Conservation (phyloP, 2,888 invertebrate genomes). For the Drosophila atroscutellata region DNA sequence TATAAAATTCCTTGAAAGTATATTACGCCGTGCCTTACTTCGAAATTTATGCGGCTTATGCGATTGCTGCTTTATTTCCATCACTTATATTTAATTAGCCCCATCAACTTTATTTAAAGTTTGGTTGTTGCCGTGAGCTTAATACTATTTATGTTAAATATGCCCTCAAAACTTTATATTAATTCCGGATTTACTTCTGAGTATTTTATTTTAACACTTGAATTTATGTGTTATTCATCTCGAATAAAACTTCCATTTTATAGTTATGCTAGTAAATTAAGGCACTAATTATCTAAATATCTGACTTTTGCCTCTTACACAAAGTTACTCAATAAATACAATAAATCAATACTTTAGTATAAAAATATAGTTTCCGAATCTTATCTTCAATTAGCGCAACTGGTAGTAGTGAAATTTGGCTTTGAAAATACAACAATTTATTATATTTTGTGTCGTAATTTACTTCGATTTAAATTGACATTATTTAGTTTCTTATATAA, state of each 20-base stretch:
- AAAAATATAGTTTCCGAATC: not conserved
- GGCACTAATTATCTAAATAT: not conserved
- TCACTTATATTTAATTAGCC: not conserved
- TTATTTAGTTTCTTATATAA: not conserved
- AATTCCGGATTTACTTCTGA: not conserved
- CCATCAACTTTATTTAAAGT: not conserved
- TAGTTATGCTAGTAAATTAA: not conserved
- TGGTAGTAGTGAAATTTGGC: not conserved
- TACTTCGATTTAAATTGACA: not conserved
- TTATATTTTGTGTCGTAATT: not conserved
- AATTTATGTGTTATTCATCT: not conserved
- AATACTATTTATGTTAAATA: not conserved
- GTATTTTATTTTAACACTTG: not conserved
- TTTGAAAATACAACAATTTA: not conserved
- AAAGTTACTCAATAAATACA: not conserved
- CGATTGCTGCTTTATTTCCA: not conserved
- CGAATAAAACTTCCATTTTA: not conserved
- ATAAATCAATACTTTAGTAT: not conserved
- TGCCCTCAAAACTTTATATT: not conserved
- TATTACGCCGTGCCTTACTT: not conserved
- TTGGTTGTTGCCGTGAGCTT: not conserved
- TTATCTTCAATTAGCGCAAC: not conserved
- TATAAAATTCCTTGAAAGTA: not conserved
- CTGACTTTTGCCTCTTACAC: not conserved
- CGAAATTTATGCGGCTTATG: not conserved